Conservation (phyloP, 1,140 invertebrate species). For the Oreohelix idahoensis region DNA sequence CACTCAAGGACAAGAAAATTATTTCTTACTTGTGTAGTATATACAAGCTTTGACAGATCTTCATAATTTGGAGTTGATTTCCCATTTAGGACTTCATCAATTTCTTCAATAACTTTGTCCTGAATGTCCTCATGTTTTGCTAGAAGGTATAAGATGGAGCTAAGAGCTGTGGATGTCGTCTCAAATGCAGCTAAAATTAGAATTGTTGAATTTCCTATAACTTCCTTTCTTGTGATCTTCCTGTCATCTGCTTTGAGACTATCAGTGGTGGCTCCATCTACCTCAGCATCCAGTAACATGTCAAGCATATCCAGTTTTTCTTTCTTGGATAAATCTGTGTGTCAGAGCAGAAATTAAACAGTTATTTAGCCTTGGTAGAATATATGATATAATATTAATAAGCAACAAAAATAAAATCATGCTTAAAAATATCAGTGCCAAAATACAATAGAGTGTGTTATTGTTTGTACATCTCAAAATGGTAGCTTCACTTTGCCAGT, state of each 20-base stretch:
- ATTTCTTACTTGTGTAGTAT: slow-evolving; percentile 17
- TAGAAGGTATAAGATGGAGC: slow-evolving; percentile 76
- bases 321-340: background rate
- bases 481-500: no score
- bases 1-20: background rate
- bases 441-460: no score
- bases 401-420: no score
- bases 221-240: slow-evolving; percentile 67
- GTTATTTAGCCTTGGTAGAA: no score
- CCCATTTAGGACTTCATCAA: slow-evolving; percentile 34
- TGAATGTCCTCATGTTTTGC: slow-evolving; percentile 72
- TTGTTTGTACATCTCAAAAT: no score
- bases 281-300: slow-evolving; percentile 24
- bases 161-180: slow-evolving; percentile 76
- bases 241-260: background rate
- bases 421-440: no score
- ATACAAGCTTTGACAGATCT: slow-evolving; percentile 40
- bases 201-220: slow-evolving; percentile 79
- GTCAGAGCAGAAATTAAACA: background rate
- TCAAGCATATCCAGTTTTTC: slow-evolving; percentile 19
- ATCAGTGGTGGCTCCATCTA: background rate
- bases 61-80: slow-evolving; percentile 49
- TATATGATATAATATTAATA: no score
- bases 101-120: slow-evolving; percentile 47
- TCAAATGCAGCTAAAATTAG: slow-evolving; percentile 82